Evolutionary conservation across 35 echinoderm and acorn worm species (phyloP).

Genomic region (Lytechinus pictus): DNA sequence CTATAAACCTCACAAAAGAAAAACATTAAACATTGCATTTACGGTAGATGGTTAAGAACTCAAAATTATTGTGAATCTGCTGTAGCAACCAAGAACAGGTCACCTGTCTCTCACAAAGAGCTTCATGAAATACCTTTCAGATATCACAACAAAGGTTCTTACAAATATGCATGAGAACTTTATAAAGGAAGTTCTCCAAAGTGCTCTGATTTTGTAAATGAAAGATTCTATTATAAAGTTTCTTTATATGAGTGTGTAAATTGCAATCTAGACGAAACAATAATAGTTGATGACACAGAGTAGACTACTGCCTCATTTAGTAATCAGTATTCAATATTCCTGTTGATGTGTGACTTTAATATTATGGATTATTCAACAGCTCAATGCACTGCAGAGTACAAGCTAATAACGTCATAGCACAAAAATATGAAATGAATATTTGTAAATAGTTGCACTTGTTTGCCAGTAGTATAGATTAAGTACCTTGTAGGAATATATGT

Average conservation of each 20-base stretch:
- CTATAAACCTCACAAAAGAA: too few species aligned
- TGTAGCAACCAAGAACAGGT: too few species aligned
- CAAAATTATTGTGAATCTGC: too few species aligned
- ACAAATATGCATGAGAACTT: too few species aligned
- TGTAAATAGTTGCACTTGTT: slow-evolving; percentile 13
- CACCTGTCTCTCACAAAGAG: too few species aligned
- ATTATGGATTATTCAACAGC: neutral
- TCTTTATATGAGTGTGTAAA: neutral
- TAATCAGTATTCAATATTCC: neutral
- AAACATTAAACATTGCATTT: too few species aligned
- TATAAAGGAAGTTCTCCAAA: neutral
- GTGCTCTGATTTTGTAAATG: neutral
- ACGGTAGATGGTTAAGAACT: too few species aligned
- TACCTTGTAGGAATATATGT: neutral
- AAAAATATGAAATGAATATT: neutral
- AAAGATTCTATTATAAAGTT: neutral
- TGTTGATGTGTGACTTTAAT: neutral
- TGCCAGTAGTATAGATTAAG: neutral
- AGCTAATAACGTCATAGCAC: neutral
- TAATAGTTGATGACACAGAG: neutral
- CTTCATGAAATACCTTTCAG: too few species aligned
- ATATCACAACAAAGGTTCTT: too few species aligned
- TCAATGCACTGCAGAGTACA: neutral
- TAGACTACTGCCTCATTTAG: neutral
- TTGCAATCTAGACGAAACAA: neutral